Conservation (phyloP, 1,140 invertebrate genomes). For the Varroa destructor region DNA sequence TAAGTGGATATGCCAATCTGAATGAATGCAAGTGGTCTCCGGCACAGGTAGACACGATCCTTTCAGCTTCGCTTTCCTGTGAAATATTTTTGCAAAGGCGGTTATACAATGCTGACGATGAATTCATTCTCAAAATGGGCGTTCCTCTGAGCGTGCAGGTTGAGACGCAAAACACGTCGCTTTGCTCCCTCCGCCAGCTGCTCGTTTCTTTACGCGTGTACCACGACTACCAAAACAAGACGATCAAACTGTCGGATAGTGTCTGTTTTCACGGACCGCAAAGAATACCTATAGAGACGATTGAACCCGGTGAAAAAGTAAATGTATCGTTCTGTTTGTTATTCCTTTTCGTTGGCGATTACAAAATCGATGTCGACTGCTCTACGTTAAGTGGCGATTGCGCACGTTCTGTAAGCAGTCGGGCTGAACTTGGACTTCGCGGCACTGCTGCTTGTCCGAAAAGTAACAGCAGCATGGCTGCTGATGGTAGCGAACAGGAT, state of each 20-base stretch:
- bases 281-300: neutral
- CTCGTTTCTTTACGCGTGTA: conserved; percentile 4
- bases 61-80: neutral
- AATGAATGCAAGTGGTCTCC: conserved; percentile 9
- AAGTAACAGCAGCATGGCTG: too few species aligned
- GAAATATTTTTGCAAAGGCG: neutral
- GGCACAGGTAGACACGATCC: conserved; percentile 2
- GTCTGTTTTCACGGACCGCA: neutral
- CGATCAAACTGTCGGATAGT: neutral
- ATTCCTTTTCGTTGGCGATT: conserved; percentile 2
- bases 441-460: neutral
- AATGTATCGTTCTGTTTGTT: conserved; percentile 14
- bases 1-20: neutral
- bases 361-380: conserved; percentile 23
- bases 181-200: neutral
- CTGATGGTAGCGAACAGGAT: too few species aligned
- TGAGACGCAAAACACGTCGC: conserved; percentile 2
- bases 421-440: neutral
- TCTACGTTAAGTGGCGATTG: conserved; percentile 18
- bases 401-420: neutral
- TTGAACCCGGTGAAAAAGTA: conserved; percentile 1
- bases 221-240: conserved; percentile 3
- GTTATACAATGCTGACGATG: conserved; percentile 1
- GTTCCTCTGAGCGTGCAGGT: conserved; percentile 10
- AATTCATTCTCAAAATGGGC: conserved; percentile 15